phyloP scores from a whole-genome alignment of 1,140 invertebrate genomes.

The Drosophila orena region DNA sequence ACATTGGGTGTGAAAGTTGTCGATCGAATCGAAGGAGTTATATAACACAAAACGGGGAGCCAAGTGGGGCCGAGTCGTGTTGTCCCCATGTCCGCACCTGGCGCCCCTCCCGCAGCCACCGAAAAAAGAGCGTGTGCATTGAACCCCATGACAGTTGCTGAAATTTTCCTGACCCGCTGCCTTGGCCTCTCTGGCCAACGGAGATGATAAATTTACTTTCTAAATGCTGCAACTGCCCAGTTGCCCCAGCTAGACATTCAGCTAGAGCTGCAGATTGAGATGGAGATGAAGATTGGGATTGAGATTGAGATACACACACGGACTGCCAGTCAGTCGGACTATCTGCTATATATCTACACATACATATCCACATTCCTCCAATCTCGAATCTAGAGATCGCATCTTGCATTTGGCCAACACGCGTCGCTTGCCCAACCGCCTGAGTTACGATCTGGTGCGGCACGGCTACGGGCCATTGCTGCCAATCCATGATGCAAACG shows the following conservation, averaged over 20 bases:
- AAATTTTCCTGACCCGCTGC: constrained; percentile 69
- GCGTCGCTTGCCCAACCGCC: constrained; percentile 67
- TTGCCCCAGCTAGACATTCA: constrained; percentile 15
- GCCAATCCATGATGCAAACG: constrained; percentile 71
- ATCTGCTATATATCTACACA: constrained; percentile 19
- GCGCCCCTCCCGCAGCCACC: constrained; percentile 1
- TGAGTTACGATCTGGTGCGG: constrained; percentile 66
- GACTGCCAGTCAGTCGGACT: constrained; percentile 13
- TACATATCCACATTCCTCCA: not conserved
- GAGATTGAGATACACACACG: constrained; percentile 23
- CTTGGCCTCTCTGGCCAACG: constrained; percentile 18
- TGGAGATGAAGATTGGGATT: not conserved
- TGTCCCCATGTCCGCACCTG: constrained; percentile 1
- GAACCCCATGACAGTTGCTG: constrained; percentile 77
- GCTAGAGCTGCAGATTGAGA: constrained; percentile 9
- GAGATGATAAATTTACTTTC: constrained; percentile 73
- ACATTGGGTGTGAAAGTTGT: constrained; percentile 80
- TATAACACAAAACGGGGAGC: constrained; percentile 51
- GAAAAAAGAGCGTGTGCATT: constrained; percentile 60
- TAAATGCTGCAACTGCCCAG: constrained; percentile 64
- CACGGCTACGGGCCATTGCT: constrained; percentile 46
- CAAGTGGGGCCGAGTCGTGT: constrained; percentile 24
- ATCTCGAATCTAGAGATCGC: constrained; percentile 45
- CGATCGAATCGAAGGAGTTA: constrained; percentile 59
- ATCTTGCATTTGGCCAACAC: constrained; percentile 72